Conservation (phyloP, 2,888 invertebrate species). For the Hetaerina titia region DNA sequence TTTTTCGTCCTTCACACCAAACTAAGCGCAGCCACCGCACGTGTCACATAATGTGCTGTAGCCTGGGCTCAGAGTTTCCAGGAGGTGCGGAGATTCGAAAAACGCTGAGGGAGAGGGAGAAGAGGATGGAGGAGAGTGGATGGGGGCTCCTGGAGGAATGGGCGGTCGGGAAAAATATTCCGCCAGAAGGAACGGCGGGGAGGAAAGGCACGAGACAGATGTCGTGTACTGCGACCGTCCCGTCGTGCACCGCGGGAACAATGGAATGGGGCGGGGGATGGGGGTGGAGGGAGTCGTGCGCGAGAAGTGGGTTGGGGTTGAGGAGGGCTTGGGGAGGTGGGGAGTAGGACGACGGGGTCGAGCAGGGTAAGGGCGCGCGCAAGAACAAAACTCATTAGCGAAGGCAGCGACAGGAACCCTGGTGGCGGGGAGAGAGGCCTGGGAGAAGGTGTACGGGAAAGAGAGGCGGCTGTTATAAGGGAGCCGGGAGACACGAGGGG, state of each 20-base stretch:
- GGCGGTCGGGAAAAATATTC: background rate
- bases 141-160: background rate
- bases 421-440: background rate
- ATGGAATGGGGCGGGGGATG: background rate
- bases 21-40: no score
- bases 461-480: background rate
- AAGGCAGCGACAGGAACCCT: conserved; percentile 4
- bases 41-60: no score
- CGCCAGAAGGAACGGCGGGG: background rate
- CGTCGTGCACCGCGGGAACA: background rate
- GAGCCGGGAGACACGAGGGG: background rate
- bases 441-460: background rate
- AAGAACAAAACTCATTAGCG: conserved; percentile 33
- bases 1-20: no score
- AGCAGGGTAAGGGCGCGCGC: background rate
- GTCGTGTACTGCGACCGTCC: background rate
- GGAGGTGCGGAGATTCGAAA: background rate
- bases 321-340: background rate
- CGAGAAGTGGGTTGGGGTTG: no score
- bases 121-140: background rate
- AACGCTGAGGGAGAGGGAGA: background rate
- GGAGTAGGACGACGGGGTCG: background rate
- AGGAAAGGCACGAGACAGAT: background rate
- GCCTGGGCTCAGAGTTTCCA: background rate
- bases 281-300: background rate